Base-by-base conservation (phyloP, 2,113 vertebrate genomes). In the Leucopsar rothschildi region DNA sequence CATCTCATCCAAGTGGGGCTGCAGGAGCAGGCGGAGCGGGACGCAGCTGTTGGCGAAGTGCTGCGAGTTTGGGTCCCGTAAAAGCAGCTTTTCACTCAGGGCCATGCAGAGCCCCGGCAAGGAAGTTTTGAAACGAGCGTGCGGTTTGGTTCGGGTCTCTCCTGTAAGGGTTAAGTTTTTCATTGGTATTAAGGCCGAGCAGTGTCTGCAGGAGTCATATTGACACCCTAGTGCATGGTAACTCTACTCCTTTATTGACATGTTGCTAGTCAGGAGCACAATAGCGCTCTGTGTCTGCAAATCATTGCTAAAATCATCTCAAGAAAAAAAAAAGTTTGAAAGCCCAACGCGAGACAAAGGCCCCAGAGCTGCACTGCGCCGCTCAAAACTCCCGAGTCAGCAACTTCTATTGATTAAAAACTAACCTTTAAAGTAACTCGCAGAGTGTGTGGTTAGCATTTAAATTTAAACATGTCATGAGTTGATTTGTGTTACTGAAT, bases 321-420 rank as follows among this genome's bases (percentile, higher is more conserved):
- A 95, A 96, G 96, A 47, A 95, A 97, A 95, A 93, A 95, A 97
- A 98, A 98, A 98, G 98, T 98, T 98, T 98, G 97, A 98, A 98
- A 98, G 98, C 98, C 97, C 98, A 96, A 85, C 89, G 68, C 96
- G 95, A 98, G 98, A 98, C 98, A 98, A 98, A 98, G 98, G 98
- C 98, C 97, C 92, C 88, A 97, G 98, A 98, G 98, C 98, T 98
- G 98, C 98, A 98, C 97, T 98, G 98, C 96, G 95, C 98, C 85
- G 98, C 98, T 97, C 95, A 98, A 98, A 99, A 99, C 98, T 98
- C 98, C 96, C 8, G 98, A 99, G 98, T 99, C 99, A 99, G 99
- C 99, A 99, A 98, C 98, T 99, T 99, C 98, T 99, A 99, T 99
- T 99, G 99, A 99, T 99, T 99, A 99, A 99, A 99, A 99, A 99